Percentiles rank a stretch among this genome's conserved stretches.
Conservation (phyloP, 2,113 vertebrate genomes). For the Albula glossodonta region DNA sequence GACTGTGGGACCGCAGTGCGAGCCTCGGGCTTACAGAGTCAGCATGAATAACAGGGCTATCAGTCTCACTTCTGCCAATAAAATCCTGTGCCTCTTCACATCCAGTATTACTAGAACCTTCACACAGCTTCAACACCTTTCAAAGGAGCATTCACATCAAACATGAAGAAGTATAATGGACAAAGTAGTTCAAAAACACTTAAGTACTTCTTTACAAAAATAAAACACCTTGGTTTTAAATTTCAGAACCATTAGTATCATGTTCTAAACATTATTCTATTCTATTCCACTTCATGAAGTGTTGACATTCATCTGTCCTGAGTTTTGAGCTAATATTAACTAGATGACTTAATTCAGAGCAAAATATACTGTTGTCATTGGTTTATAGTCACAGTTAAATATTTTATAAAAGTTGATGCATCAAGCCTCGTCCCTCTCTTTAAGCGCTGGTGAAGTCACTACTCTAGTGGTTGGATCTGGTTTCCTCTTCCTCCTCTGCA, state of each 20-base stretch:
- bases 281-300: too few species aligned
- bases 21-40: too few species aligned
- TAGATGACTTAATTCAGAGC: too few species aligned
- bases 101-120: background rate
- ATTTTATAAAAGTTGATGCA: background rate
- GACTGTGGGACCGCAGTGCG: too few species aligned
- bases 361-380: too few species aligned
- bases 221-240: background rate
- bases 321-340: too few species aligned
- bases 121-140: background rate
- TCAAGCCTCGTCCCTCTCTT: too few species aligned
- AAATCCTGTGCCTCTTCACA: background rate
- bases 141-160: background rate
- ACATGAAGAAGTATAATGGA: background rate
- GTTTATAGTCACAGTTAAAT: too few species aligned
- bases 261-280: too few species aligned
- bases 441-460: conserved; percentile 1
- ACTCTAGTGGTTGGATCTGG: background rate
- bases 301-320: too few species aligned
- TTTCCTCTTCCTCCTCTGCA: background rate
- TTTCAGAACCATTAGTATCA: background rate
- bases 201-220: too few species aligned
- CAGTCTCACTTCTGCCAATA: background rate
- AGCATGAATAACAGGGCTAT: too few species aligned
- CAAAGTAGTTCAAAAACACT: background rate